Base-by-base conservation (phyloP, 2,797 vertebrate genomes). In the Rhodeus uyekii region DNA sequence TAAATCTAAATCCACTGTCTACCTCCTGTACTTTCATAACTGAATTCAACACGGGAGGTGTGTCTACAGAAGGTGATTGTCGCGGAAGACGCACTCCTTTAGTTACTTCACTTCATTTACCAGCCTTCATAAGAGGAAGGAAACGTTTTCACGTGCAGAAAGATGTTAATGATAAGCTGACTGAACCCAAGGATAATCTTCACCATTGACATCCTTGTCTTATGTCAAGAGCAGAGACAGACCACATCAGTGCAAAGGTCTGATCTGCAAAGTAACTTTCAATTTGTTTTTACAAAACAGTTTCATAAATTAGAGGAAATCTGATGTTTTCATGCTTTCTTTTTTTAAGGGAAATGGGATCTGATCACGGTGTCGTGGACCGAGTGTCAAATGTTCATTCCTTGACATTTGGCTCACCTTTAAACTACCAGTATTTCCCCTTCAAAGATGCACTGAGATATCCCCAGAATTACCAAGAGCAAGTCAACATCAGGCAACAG, bases 381-480 rank as follows among this genome's bases (percentile, higher is more conserved):
- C 86, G 83, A 36, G 48, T 92, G 48, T 83, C 91, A 0, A 89
- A 88, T 36, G 67, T 89, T 1, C 86, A 86, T 42, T 88, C 90
- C 18, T 83, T 93, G 87, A 83, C 90, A 42, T 83, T 89, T 89
- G 84, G 91, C 36, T 36, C 90, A 81, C 87, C 93, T 53, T 42
- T 91, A 87, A 88, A 91, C 18, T 87, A 84, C 74, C 87, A 90
- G 24, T 60, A 50, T 4, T 75, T 93, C 13, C 83, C 91, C 12
- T 89, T 90, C 83, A 84, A 85, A 79, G 94, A 96, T 24, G 89
- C 92, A n/a, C 71, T 92, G 1, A 87, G 91, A 8, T 78, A 94
- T 77, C 90, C 95, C 1, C 73, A 92, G 0, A 84, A 92, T 2
- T 93, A 93, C 86, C 89, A 95, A 36, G 92, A 96, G 72, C 92